These are phyloP conservation scores for Scolopax mira DNA, from an alignment of 2,113 vertebrate species.

Conservation along the genomic window DNA sequence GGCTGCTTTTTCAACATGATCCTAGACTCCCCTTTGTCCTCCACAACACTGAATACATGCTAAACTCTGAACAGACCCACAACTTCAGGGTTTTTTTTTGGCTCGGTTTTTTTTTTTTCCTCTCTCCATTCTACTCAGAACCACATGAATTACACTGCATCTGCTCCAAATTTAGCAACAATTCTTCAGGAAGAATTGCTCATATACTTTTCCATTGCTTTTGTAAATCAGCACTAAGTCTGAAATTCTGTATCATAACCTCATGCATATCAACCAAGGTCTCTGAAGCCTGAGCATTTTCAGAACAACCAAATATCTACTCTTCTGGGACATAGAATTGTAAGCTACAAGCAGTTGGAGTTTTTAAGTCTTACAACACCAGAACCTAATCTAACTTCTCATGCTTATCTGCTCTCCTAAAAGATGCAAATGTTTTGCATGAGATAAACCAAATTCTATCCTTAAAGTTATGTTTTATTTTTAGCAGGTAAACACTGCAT, in stretches of 20 bases:
- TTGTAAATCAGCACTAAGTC: neutral
- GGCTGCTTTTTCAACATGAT: neutral
- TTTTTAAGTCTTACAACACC: neutral
- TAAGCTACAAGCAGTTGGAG: neutral
- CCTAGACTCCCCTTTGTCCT: neutral
- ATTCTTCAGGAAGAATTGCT: slow-evolving; percentile 5
- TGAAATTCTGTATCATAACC: neutral
- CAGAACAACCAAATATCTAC: neutral
- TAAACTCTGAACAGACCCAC: neutral
- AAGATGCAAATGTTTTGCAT: neutral
- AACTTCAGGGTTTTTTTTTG: neutral
- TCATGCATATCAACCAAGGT: neutral
- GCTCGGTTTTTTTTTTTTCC: neutral
- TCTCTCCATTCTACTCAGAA: neutral
- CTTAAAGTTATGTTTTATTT: neutral
- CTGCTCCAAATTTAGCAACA: neutral
- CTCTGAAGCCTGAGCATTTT: neutral
- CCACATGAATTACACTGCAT: neutral
- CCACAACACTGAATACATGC: neutral
- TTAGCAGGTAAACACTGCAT: neutral
- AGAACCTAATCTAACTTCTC: neutral
- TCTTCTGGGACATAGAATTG: neutral
- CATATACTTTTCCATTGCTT: neutral
- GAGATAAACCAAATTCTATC: neutral
- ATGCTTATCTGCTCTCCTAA: neutral